A percentile compares a stretch with the other conserved stretches of the same genome.
phyloP scores from a whole-genome alignment of 2,888 invertebrate genomes.

The Ceratothoa steindachneri region DNA sequence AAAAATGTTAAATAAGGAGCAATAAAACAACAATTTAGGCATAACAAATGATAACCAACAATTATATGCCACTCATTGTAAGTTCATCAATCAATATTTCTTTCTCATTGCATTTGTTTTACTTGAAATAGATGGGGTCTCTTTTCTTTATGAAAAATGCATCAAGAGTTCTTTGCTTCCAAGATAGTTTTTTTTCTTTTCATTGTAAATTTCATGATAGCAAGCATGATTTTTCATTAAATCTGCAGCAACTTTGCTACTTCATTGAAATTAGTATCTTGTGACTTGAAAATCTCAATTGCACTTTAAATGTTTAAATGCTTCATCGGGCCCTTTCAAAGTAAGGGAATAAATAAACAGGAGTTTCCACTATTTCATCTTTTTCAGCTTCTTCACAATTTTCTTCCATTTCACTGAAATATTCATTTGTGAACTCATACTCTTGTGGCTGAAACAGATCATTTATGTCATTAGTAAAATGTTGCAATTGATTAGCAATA shows the following conservation, averaged over 20 bases:
- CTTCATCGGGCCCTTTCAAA: neutral
- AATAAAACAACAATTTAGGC: no score
- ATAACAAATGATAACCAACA: no score
- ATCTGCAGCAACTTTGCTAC: neutral
- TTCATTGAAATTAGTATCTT: neutral
- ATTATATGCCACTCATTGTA: no score
- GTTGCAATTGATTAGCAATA: neutral
- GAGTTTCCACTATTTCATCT: neutral
- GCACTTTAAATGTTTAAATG: neutral
- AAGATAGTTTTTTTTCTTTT: neutral
- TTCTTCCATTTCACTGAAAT: neutral
- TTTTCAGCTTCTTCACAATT: neutral
- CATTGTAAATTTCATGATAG: neutral
- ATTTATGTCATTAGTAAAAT: neutral
- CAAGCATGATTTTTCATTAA: neutral
- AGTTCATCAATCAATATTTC: no score
- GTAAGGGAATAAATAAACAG: neutral
- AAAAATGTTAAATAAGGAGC: no score
- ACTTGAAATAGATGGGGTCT: neutral
- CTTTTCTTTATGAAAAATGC: neutral
- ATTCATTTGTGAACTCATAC: neutral
- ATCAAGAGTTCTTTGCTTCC: neutral
- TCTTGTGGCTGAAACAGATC: neutral
- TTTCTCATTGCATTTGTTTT: no score
- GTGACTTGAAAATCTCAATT: neutral